These are phyloP conservation scores for Pachypanchax playfairii DNA, from an alignment of 2,113 vertebrate species.

Conservation along the genomic window DNA sequence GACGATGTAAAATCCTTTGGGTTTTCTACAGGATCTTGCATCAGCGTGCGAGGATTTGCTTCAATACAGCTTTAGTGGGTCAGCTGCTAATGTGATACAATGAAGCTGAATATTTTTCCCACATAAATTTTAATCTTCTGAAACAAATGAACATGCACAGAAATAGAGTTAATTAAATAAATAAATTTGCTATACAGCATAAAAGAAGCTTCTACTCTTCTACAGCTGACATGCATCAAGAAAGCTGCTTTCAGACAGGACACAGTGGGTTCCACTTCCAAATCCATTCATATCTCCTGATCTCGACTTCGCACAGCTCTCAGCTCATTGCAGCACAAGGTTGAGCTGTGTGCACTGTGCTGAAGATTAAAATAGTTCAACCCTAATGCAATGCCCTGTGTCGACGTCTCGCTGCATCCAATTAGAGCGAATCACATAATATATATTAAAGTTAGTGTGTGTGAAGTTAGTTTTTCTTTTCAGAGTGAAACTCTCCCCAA, in stretches of 20 bases:
- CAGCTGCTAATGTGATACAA: background rate
- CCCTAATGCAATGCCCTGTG: background rate
- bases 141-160: too few species aligned
- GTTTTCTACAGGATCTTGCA: background rate
- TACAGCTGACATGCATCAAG: background rate
- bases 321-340: background rate
- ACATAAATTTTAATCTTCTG: slow-evolving; percentile 3
- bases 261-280: background rate
- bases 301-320: background rate
- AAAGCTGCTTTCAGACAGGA: background rate
- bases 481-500: background rate
- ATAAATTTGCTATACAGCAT: background rate
- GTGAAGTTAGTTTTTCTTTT: background rate
- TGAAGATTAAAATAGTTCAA: background rate
- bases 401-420: background rate
- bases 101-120: background rate
- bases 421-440: background rate
- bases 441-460: background rate
- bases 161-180: background rate
- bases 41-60: slow-evolving; percentile 11
- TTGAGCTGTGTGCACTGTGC: background rate
- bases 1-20: background rate
- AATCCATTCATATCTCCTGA: background rate
- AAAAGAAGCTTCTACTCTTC: background rate
- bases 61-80: slow-evolving; percentile 5